Evolutionary conservation across 2,113 vertebrate genomes (phyloP).

Genomic region (Recurvirostra avosetta): DNA sequence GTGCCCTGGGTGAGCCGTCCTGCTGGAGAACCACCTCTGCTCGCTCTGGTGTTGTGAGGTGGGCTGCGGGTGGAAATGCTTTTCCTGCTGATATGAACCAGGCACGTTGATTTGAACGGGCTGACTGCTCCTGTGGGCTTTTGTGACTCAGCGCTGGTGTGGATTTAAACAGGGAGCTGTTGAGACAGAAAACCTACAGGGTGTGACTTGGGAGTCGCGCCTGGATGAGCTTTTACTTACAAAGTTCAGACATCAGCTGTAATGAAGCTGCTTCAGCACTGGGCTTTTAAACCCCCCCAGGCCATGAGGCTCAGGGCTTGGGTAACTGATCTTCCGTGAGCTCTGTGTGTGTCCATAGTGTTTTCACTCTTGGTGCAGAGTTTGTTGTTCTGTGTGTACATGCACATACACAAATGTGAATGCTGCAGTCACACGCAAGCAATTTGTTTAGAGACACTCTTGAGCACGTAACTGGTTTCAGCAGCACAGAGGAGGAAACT

Average conservation of each 20-base stretch:
- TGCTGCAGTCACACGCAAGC: not conserved
- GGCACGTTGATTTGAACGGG: rapidly evolving
- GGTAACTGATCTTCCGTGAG: not conserved
- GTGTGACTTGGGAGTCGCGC: not conserved
- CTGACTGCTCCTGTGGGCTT: not conserved
- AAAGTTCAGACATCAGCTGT: not conserved
- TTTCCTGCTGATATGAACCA: not conserved
- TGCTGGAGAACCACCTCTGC: not conserved
- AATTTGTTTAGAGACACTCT: rapidly evolving
- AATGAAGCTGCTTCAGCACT: not conserved
- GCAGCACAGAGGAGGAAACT: not conserved
- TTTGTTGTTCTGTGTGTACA: not conserved
- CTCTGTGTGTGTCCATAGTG: rapidly evolving
- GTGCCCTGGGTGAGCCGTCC: not conserved
- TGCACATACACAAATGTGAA: rapidly evolving
- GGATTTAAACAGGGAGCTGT: not conserved
- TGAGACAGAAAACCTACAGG: not conserved
- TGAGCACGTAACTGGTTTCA: not conserved
- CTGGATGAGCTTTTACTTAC: not conserved
- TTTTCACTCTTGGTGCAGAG: not conserved
- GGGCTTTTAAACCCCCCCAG: not conserved
- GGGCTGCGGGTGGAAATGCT: too few species aligned
- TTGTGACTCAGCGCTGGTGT: not conserved
- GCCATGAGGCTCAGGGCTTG: not conserved
- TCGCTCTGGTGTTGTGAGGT: not conserved